Base-by-base conservation (phyloP, 2,888 invertebrate genomes). In the Folsomia manolachei region DNA sequence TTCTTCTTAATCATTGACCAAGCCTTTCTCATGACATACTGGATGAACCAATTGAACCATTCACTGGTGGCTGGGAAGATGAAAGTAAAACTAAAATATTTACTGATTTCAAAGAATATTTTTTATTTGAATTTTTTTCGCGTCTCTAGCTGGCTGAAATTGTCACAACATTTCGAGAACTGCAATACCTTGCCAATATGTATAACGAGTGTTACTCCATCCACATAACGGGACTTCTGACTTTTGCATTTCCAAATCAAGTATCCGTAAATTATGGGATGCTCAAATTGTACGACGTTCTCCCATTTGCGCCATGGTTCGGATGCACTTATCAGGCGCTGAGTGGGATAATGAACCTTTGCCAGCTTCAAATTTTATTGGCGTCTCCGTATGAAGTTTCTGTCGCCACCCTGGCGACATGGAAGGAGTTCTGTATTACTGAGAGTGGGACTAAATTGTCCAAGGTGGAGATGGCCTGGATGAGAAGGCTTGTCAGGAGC, bases 201-300 rank as follows among this genome's bases (percentile, higher is more conserved):
- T 63, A 63, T n/a, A 70, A 70, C 25, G 26, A 11, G 18, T 70
- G 63, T 9, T 70, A 53, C 27, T 51, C 70, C 7, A 19, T 14
- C 1, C 70, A 70, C 25, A 25, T 70, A 11, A 25, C n/a, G 18
- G 24, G 26, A 26, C 26, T 70, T 1, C 63, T 70, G 23, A 51
- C 23, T 51, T 27, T 70, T 0, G 70, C 70, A 26, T 70, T 70
- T 24, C 51, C 63, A 24, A 70, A 70, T 52, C 70, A 70, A 53
- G 27, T 63, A 1, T 70, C 63, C 19, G 70, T 70, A 14, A 70
- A 70, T 21, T 70, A 70, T 27, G 70, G 53, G 1, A 63, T 63
- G 2, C 2, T 70, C 7, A 63, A 26, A 7, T 4, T 70, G 52
- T 70, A 63, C 27, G 27, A 62, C 51, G 63, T 56, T 1, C 23